These are phyloP conservation scores for Raja brachyura DNA, from an alignment of 2,113 vertebrate species.

Conservation along the genomic window DNA sequence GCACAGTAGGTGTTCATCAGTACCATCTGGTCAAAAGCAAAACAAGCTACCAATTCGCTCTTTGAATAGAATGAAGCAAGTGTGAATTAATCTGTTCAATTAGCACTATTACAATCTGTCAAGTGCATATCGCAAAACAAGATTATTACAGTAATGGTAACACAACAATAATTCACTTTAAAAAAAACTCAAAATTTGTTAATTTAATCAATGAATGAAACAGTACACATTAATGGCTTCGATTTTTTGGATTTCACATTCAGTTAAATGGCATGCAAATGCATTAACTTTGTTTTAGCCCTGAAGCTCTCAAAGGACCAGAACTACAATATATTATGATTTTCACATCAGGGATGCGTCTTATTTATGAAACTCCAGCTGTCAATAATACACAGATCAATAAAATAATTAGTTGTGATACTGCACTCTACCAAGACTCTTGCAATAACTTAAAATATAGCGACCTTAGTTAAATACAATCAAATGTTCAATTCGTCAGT, in stretches of 20 bases:
- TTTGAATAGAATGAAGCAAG: constrained; percentile 78
- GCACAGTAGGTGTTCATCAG: constrained; percentile 99
- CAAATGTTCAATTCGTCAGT: neutral
- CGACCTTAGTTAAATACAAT: neutral
- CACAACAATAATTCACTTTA: constrained; percentile 72
- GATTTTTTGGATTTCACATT: constrained; percentile 20
- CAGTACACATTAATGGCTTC: constrained; percentile 13
- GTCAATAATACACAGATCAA: neutral
- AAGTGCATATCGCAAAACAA: constrained; percentile 81
- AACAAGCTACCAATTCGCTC: constrained; percentile 78
- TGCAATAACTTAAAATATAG: neutral
- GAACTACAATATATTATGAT: neutral
- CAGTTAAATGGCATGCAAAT: constrained; percentile 19
- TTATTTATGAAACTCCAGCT: constrained; percentile 25
- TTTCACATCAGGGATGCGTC: neutral
- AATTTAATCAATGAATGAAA: constrained; percentile 26
- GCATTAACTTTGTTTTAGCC: neutral
- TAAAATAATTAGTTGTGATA: constrained; percentile 17
- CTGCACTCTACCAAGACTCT: neutral
- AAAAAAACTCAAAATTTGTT: constrained; percentile 40
- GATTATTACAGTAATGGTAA: constrained; percentile 90
- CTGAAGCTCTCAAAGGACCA: neutral
- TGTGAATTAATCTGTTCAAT: constrained; percentile 98
- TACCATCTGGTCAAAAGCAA: constrained; percentile 98
- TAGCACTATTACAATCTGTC: constrained; percentile 97